Base-by-base conservation (phyloP, 2,797 vertebrate genomes). In the Euthynnus affinis region DNA sequence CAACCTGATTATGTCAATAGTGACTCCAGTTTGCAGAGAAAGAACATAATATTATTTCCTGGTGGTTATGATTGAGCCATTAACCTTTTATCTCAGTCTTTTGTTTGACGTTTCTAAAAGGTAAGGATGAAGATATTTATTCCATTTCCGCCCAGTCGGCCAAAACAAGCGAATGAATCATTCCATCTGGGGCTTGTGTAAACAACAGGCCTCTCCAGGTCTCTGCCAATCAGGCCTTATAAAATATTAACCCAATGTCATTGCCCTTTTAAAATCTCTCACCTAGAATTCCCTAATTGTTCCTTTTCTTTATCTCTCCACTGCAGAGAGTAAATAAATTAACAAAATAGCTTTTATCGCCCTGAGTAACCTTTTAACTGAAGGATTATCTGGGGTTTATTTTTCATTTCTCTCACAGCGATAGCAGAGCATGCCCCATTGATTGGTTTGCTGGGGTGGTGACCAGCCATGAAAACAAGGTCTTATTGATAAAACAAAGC, bases 281-380 rank as follows among this genome's bases (percentile, higher is more conserved):
- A 96, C 96, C 94, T 96, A 96, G 96, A 98, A 99, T 97, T 98
- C 96, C 96, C 97, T 99, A 99, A 99, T 99, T 99, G 98, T 99
- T 98, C 97, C 94, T 96, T 96, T 96, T 97, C 97, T 98, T 99
- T 99, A 99, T 99, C 98, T 98, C 97, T 94, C 96, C 94, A 91
- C 95, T 95, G 96, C 98, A 99, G 98, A 98, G 97, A 98, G 98
- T 99, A 99, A 99, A 99, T 99, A 99, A 99, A 99, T 99, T 99
- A 99, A 99, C 97, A 99, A 98, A 99, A 99, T 98, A 98, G 97
- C 98, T 98, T 99, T 99, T 99, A 98, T 98, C 97, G 92, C 96
- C 96, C 96, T 93, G 96, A 97, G 97, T 99, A 99, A 99, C 98
- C 98, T 99, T 99, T 99, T 99, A 99, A 99, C 97, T 97, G 96